phyloP scores from a whole-genome alignment of 2,113 vertebrate species.

The Macrotis lagotis region DNA sequence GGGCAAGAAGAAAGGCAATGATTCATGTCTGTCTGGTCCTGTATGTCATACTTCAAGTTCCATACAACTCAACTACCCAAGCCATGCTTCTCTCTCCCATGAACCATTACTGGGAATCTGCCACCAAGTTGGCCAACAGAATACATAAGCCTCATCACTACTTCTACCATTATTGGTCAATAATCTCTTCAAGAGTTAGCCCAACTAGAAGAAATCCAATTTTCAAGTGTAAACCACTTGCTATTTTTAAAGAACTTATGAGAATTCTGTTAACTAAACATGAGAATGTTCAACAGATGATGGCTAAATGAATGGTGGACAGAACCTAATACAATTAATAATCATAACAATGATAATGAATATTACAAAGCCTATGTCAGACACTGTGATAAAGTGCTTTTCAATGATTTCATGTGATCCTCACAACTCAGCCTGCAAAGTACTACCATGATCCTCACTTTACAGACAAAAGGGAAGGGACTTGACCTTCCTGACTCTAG shows the following conservation, averaged over 20 bases:
- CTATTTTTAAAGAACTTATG: constrained; percentile 15
- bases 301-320: constrained; percentile 18
- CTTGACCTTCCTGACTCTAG: not conserved
- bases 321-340: constrained; percentile 7
- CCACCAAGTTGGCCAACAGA: not conserved
- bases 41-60: not conserved
- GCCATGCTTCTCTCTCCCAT: not conserved
- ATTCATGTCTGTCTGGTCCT: not conserved
- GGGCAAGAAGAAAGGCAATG: not conserved
- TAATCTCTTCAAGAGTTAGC: not conserved
- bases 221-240: constrained; percentile 57
- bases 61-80: not conserved
- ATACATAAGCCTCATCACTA: not conserved
- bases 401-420: not conserved
- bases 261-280: constrained; percentile 59
- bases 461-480: not conserved
- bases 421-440: not conserved
- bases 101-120: not conserved
- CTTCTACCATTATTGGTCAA: constrained; percentile 10
- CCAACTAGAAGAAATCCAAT: constrained; percentile 29
- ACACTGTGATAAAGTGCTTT: not conserved
- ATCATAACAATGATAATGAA: not conserved
- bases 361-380: not conserved
- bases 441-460: not conserved
- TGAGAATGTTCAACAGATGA: not conserved